phyloP scores from a whole-genome alignment of 2,113 vertebrate genomes.

The Stomatorhinus ivindoensis region DNA sequence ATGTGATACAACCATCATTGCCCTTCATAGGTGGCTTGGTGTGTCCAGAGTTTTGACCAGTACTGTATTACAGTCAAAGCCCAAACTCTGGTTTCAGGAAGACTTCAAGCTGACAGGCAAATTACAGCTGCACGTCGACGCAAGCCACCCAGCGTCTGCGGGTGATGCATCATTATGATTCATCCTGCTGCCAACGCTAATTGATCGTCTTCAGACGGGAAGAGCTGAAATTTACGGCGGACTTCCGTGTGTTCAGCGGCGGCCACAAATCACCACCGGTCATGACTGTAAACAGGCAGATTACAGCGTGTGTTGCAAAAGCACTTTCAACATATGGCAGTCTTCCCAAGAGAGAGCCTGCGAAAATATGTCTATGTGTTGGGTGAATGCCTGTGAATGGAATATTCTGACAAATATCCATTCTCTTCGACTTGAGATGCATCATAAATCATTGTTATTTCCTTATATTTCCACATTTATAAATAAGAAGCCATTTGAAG shows the following conservation, averaged over 20 bases:
- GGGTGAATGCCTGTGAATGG: not conserved
- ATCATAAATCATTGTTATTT: slow-evolving; percentile 5
- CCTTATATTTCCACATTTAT: not conserved
- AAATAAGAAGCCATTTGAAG: not conserved
- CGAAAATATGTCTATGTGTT: not conserved
- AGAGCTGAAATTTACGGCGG: not conserved
- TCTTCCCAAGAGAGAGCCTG: not conserved
- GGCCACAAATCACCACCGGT: not conserved
- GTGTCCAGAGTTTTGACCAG: not conserved
- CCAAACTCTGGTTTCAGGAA: not conserved
- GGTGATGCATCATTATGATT: not conserved
- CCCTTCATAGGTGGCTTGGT: not conserved
- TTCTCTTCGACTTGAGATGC: not conserved
- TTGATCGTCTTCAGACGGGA: not conserved
- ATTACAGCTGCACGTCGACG: not conserved
- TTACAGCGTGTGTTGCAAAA: not conserved
- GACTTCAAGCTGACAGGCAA: not conserved
- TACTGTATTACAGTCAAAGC: not conserved
- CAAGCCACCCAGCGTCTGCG: too few species aligned
- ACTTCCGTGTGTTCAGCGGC: not conserved
- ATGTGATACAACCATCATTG: not conserved
- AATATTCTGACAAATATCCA: not conserved
- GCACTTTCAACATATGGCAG: not conserved
- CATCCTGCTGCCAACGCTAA: not conserved
- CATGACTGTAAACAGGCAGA: not conserved